phyloP scores from a whole-genome alignment of 2,113 vertebrate species.

The Lophius piscatorius region DNA sequence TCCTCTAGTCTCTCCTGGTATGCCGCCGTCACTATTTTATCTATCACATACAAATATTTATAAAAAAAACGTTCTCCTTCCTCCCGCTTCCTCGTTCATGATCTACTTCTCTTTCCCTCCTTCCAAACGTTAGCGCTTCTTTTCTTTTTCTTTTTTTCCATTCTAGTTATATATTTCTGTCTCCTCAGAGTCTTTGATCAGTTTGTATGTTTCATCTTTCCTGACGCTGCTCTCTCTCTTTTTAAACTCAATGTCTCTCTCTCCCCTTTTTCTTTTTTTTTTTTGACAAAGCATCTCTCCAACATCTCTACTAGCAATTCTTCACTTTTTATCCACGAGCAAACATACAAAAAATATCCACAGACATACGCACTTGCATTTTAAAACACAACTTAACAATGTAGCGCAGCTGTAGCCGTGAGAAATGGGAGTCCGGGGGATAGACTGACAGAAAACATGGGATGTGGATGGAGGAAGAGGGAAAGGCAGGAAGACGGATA shows the following conservation, averaged over 20 bases:
- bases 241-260: background rate
- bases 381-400: too few relatives aligned
- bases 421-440: too few relatives aligned
- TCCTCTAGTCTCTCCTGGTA: constrained; percentile 1
- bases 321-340: too few relatives aligned
- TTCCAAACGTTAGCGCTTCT: background rate
- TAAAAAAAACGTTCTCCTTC: background rate
- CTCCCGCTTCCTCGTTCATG: background rate
- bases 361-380: too few relatives aligned
- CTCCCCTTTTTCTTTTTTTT: constrained; percentile 7
- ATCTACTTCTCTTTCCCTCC: background rate
- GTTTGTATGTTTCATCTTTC: constrained; percentile 41
- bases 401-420: too few relatives aligned
- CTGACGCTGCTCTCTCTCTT: constrained; percentile 10
- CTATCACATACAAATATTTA: constrained; percentile 29
- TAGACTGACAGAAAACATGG: too few relatives aligned
- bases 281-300: constrained; percentile 23
- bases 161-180: constrained; percentile 36
- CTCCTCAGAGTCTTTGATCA: constrained; percentile 56
- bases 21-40: background rate
- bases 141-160: background rate
- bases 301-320: too few relatives aligned
- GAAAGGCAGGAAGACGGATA: background rate
- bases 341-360: constrained; percentile 21
- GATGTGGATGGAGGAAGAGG: background rate